Conservation (phyloP, 2,797 vertebrate species). For the Danio albolineatus region DNA sequence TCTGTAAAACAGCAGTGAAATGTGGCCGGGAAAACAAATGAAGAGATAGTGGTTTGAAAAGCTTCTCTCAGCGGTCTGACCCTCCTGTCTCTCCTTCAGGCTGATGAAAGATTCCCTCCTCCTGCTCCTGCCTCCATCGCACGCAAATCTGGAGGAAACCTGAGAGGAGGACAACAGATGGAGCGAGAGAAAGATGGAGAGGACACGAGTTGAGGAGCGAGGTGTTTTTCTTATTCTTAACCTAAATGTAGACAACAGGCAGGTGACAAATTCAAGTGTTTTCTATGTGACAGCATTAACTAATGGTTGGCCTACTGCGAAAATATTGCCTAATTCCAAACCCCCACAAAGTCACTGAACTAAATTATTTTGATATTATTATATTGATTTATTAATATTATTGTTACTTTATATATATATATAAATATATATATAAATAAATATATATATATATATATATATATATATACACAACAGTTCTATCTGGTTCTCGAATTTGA, state of each 20-base stretch:
- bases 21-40: slow-evolving; percentile 75
- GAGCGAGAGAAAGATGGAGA: slow-evolving; percentile 15
- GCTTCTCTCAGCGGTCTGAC: slow-evolving; percentile 55
- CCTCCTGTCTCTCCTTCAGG: slow-evolving; percentile 71
- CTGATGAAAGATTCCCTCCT: slow-evolving; percentile 75
- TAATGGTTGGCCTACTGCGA: neutral
- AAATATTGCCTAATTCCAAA: neutral
- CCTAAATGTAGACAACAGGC: neutral
- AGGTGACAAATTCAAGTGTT: neutral
- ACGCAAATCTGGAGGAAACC: slow-evolving; percentile 68
- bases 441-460: no score
- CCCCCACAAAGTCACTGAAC: neutral
- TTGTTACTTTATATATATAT: no score
- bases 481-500: no score
- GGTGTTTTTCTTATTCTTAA: neutral
- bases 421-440: no score
- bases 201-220: neutral
- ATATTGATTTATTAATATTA: no score
- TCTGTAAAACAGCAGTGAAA: slow-evolving; percentile 69
- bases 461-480: no score
- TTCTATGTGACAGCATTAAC: neutral
- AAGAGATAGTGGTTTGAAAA: slow-evolving; percentile 80
- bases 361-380: no score
- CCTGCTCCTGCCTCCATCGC: slow-evolving; percentile 70
- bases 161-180: slow-evolving; percentile 53